phyloP scores from a whole-genome alignment of 2,888 invertebrate genomes.

The Archips xylosteana region DNA sequence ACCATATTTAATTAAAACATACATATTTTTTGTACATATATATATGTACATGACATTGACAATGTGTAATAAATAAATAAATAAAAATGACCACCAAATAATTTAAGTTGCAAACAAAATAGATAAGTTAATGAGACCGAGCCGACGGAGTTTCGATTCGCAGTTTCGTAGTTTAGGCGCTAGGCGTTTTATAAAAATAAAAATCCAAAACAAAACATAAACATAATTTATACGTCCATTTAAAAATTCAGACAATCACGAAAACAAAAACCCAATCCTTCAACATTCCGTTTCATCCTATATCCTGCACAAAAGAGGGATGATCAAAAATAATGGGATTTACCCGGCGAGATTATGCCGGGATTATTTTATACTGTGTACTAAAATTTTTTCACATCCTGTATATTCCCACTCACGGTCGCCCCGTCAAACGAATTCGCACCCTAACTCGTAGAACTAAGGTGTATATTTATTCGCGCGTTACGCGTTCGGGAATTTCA shows the following conservation, averaged over 20 bases:
- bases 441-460: slow-evolving; percentile 43
- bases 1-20: too few relatives aligned
- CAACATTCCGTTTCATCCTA: slow-evolving; percentile 49
- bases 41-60: too few relatives aligned
- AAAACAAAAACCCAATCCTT: slow-evolving; percentile 35
- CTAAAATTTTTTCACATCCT: slow-evolving; percentile 68
- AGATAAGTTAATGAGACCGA: too few relatives aligned
- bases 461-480: slow-evolving; percentile 48
- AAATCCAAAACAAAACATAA: not conserved
- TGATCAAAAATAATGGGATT: slow-evolving; percentile 84
- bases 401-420: slow-evolving; percentile 19
- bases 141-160: too few relatives aligned
- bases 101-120: too few relatives aligned
- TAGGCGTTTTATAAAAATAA: not conserved
- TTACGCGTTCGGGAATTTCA: slow-evolving; percentile 68
- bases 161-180: too few relatives aligned
- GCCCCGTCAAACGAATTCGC: slow-evolving; percentile 27
- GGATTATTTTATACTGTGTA: slow-evolving; percentile 81
- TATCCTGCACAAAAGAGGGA: slow-evolving; percentile 62
- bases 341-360: slow-evolving; percentile 79
- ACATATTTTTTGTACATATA: too few relatives aligned
- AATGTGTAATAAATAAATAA: too few relatives aligned
- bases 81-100: too few relatives aligned
- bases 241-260: slow-evolving; percentile 16
- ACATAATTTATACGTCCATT: not conserved